Base-by-base conservation (phyloP, 2,888 invertebrate species). In the Orthonychiurus folsomi region DNA sequence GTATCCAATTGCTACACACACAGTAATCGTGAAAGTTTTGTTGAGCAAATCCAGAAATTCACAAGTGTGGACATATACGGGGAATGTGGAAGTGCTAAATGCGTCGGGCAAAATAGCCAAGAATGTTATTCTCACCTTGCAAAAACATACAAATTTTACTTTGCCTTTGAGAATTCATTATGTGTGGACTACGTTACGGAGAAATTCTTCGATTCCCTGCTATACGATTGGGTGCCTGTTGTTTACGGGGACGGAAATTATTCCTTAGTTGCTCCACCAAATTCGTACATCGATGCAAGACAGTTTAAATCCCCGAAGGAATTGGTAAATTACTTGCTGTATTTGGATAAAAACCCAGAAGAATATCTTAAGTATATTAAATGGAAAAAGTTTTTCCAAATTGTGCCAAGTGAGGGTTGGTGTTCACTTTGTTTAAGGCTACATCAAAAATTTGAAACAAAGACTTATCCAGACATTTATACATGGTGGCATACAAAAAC, bases 161-260 rank as follows among this genome's bases (percentile, higher is more conserved):
- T 74, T 12, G 69, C 74, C 1, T 74, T 74, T 58, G 74, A 74
- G 54, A 74, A 74, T 61, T 73, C 73, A 1, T 62, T 73, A 23
- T 74, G 74, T 52, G 61, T 56, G 23, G 74, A 74, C 58, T 74
- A 74, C 65, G 62, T 74, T 9, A 74, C 74, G 0, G 74, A 74
- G 50, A 74, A 74, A 65, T 70, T 73, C n/a, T 74, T 66, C 57
- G 62, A 67, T 26, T 56, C 70, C 2, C 61, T 71, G 47, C 37
- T 55, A 12, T 18, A 47, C 25, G 47, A 47, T 3, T 56, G 66
- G 58, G 60, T 69, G 1, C 69, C 69, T 1, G 61, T 69, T 3
- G 66, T 66, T 18, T 68, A 62, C 26, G 66, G 62, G 2, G 57
- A 71, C 5, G 73, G 69, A 0, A 68, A 76, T 62, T 76, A 76